Percentiles rank a stretch among this genome's conserved stretches.
These are phyloP conservation scores for Unio pictorum DNA, from an alignment of 2,888 invertebrate species.

Conservation along the genomic window DNA sequence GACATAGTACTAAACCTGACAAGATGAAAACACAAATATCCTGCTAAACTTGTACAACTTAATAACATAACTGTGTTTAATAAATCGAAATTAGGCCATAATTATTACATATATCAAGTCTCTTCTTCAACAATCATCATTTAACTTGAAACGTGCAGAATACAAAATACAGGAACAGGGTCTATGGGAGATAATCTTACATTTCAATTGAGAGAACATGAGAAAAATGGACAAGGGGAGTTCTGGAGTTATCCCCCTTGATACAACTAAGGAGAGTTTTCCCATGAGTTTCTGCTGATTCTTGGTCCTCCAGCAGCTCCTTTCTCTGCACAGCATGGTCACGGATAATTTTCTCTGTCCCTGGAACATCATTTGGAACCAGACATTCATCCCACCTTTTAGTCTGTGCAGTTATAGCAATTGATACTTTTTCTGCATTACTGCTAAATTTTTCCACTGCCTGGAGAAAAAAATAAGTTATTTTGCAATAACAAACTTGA, in stretches of 20 bases:
- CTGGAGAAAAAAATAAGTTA: constrained; percentile 73
- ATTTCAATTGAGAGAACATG: constrained; percentile 95
- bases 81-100: no score
- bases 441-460: constrained; percentile 95
- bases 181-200: constrained; percentile 72
- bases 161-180: not conserved
- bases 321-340: constrained; percentile 74
- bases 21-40: no score
- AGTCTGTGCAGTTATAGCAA: constrained; percentile 88
- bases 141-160: not conserved
- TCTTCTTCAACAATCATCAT: no score
- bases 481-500: no score
- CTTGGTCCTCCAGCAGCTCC: constrained; percentile 81
- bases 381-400: constrained; percentile 90
- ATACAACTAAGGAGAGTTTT: constrained; percentile 83
- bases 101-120: no score
- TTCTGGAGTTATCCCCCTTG: constrained; percentile 58
- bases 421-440: constrained; percentile 90
- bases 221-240: constrained; percentile 65
- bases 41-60: no score
- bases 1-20: no score
- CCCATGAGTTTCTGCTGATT: constrained; percentile 90
- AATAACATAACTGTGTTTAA: no score
- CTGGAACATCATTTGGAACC: constrained; percentile 93
- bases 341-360: constrained; percentile 88